phyloP scores from a whole-genome alignment of 53 echinoderm and acorn worm genomes.

The Echinarachnius parma region DNA sequence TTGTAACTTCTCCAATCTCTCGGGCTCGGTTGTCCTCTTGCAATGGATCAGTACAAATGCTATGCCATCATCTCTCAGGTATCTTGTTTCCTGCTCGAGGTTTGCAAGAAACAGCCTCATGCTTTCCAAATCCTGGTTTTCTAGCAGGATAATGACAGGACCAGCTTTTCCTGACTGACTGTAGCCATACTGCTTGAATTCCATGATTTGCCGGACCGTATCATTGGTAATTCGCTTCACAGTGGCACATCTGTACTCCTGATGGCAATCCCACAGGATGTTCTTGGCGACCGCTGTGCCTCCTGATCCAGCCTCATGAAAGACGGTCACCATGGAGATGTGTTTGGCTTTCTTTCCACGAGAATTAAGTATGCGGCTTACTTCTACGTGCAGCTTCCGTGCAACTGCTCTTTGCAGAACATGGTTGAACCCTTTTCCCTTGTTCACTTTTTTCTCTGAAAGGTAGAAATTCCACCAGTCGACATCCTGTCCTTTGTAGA shows the following conservation, averaged over 20 bases:
- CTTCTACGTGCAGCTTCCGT: neutral
- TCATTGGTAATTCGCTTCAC: constrained; percentile 55
- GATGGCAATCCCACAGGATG: constrained; percentile 64
- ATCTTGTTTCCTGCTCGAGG: constrained; percentile 39
- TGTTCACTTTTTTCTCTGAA: constrained; percentile 17
- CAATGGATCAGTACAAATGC: constrained; percentile 63
- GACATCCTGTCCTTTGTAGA: constrained; percentile 45
- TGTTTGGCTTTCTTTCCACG: neutral
- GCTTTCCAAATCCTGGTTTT: constrained; percentile 50
- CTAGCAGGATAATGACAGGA: constrained; percentile 52
- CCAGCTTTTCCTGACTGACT: constrained; percentile 6
- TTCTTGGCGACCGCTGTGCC: constrained; percentile 68
- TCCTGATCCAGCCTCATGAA: constrained; percentile 74
- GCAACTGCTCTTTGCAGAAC: constrained; percentile 45
- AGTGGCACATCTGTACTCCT: constrained; percentile 49
- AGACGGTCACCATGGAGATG: constrained; percentile 47
- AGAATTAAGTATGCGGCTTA: neutral
- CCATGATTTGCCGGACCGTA: constrained; percentile 64
- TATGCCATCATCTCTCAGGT: constrained; percentile 34
- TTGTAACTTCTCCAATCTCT: neutral
- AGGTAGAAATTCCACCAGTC: constrained; percentile 78
- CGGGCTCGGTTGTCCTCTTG: constrained; percentile 27
- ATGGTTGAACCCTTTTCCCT: constrained; percentile 57
- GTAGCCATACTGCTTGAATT: constrained; percentile 49
- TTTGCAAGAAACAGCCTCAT: neutral